Evolutionary conservation across 2,113 vertebrate genomes (phyloP).

Genomic region (Bombycilla garrulus): DNA sequence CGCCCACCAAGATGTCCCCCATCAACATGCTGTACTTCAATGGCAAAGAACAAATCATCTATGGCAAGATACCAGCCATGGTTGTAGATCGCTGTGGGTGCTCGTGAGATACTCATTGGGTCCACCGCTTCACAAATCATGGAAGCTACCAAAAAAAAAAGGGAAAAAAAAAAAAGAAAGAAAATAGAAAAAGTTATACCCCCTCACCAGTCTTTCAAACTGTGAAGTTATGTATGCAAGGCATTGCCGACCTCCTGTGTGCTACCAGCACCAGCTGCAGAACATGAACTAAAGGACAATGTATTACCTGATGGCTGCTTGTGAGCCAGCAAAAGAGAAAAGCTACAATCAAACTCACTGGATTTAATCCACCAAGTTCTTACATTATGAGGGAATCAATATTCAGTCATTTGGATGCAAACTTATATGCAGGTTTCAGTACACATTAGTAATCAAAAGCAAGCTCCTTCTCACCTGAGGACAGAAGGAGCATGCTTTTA

Average conservation of each 20-base stretch:
- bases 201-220: conserved; percentile 67
- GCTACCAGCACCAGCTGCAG: conserved; percentile 49
- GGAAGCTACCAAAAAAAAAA: not conserved
- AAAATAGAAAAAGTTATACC: not conserved
- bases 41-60: conserved; percentile 95
- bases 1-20: conserved; percentile 98
- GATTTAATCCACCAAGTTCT: conserved; percentile 41
- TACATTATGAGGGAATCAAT: conserved; percentile 64
- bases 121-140: not conserved
- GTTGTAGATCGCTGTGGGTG: conserved; percentile 98
- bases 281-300: conserved; percentile 57
- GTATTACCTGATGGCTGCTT: conserved; percentile 53
- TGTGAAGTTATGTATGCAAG: conserved; percentile 72
- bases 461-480: conserved; percentile 44
- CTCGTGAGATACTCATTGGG: conserved; percentile 77
- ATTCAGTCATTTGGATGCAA: conserved; percentile 22
- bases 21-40: conserved; percentile 99
- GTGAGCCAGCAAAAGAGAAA: conserved; percentile 59
- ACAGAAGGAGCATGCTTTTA: conserved; percentile 51
- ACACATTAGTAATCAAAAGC: conserved; percentile 26
- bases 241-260: conserved; percentile 18
- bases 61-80: conserved; percentile 98
- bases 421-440: conserved; percentile 30
- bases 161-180: too few relatives aligned
- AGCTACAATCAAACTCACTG: conserved; percentile 40